A percentile compares a stretch with the other conserved stretches of the same genome.
phyloP scores from a whole-genome alignment of 1,140 invertebrate species.

The Sinella curviseta region DNA sequence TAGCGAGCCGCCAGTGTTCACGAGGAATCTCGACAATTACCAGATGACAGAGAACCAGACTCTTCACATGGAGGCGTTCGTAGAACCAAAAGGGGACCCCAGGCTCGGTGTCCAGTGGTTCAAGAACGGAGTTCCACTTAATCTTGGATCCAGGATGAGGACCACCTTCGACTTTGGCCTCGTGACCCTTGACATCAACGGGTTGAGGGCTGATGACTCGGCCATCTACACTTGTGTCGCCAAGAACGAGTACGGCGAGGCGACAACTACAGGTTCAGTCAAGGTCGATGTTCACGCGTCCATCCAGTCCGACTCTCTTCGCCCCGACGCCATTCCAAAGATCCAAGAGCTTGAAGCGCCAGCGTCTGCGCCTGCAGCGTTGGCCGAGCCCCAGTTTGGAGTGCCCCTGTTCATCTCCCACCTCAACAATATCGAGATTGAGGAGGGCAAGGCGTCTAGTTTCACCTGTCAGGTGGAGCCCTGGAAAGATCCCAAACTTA shows the following conservation, averaged over 20 bases:
- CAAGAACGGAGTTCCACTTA: constrained; percentile 75
- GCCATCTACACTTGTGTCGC: constrained; percentile 94
- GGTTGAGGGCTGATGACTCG: constrained; percentile 81
- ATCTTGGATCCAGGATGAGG: constrained; percentile 68
- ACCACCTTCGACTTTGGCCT: constrained; percentile 92
- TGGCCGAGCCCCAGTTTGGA: constrained; percentile 76
- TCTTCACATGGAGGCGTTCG: constrained; percentile 89
- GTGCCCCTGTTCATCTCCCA: constrained; percentile 85
- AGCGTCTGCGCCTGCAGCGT: constrained; percentile 61
- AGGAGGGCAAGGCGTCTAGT: constrained; percentile 85
- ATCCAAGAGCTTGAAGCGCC: constrained; percentile 84
- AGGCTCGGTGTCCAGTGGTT: constrained; percentile 69
- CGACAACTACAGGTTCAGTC: constrained; percentile 83
- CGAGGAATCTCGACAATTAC: constrained; percentile 83
- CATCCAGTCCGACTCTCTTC: constrained; percentile 76
- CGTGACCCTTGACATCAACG: constrained; percentile 86
- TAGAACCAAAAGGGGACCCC: constrained; percentile 84
- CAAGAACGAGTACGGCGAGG: constrained; percentile 83
- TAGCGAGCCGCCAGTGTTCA: constrained; percentile 85
- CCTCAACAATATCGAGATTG: constrained; percentile 84
- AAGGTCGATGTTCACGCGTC: constrained; percentile 77
- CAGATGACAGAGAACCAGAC: constrained; percentile 85
- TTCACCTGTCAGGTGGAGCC: constrained; percentile 95
- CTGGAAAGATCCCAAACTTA: constrained; percentile 80
- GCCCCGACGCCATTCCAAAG: constrained; percentile 84